A percentile compares a stretch with the other conserved stretches of the same genome.
Evolutionary conservation across 2,113 vertebrate species (phyloP).

Genomic region (Sardina pilchardus): DNA sequence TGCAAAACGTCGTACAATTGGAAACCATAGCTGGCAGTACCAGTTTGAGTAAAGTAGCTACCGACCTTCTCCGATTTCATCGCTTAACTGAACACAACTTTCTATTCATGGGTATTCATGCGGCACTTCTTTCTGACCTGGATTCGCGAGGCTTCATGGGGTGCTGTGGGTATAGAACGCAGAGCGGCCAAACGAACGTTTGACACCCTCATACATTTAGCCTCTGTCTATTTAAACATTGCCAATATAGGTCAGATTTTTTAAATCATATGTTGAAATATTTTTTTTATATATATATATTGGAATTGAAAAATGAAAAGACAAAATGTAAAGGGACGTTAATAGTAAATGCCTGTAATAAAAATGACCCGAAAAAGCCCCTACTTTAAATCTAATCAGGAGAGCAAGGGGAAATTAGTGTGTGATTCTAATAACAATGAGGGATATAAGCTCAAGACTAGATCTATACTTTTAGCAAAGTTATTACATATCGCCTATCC

Average conservation of each 20-base stretch:
- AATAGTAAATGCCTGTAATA: no score
- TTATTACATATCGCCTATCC: neutral
- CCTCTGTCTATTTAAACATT: neutral
- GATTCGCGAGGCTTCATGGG: conserved; percentile 54
- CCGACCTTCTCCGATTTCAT: conserved; percentile 69
- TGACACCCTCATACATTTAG: neutral
- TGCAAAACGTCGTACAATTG: neutral
- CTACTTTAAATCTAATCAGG: no score
- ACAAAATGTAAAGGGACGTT: no score
- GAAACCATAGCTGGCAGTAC: neutral
- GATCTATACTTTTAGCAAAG: no score
- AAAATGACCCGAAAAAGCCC: no score
- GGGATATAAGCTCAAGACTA: neutral
- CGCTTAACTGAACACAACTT: conserved; percentile 84
- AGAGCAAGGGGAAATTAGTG: no score
- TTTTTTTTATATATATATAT: no score
- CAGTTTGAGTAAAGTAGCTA: neutral
- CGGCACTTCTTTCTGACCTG: conserved; percentile 69
- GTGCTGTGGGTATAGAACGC: neutral
- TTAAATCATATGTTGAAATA: no score
- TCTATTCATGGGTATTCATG: conserved; percentile 87
- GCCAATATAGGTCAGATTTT: neutral
- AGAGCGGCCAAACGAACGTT: neutral
- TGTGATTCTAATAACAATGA: neutral
- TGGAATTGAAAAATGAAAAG: no score